A percentile compares a stretch with the other conserved stretches of the same genome.
Evolutionary conservation across 2,888 invertebrate genomes (phyloP).

Genomic region (Amorpha juglandis): DNA sequence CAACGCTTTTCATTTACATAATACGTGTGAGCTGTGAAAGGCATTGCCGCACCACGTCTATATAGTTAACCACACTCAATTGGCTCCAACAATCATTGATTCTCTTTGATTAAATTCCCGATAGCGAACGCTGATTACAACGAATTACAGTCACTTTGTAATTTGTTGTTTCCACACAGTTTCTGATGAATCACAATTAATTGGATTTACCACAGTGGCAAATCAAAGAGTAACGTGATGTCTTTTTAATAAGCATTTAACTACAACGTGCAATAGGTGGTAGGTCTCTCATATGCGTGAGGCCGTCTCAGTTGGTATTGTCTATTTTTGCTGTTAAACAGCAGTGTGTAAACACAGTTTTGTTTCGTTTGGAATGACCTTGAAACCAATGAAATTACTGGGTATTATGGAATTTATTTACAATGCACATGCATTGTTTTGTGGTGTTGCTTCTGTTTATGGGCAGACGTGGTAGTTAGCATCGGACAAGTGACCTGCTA

Average conservation of each 20-base stretch:
- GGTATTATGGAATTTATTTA: too few species aligned
- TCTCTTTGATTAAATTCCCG: slow-evolving; percentile 68
- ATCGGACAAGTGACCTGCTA: too few species aligned
- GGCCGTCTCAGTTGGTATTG: too few species aligned
- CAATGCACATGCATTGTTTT: too few species aligned
- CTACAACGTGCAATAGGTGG: too few species aligned
- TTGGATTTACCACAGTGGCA: slow-evolving; percentile 25
- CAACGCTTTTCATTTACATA: slow-evolving; percentile 19
- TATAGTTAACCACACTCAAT: slow-evolving; percentile 37
- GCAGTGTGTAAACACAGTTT: too few species aligned
- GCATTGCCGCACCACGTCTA: slow-evolving; percentile 6
- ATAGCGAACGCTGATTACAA: slow-evolving; percentile 60
- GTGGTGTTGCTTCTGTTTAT: too few species aligned
- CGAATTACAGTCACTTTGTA: slow-evolving; percentile 57
- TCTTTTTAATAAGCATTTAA: not conserved
- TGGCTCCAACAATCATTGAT: slow-evolving; percentile 49
- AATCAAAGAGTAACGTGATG: slow-evolving; percentile 23
- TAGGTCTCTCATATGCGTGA: too few species aligned
- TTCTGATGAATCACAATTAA: slow-evolving; percentile 47
- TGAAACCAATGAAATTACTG: too few species aligned
- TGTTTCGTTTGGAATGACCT: too few species aligned
- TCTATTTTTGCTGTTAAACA: too few species aligned
- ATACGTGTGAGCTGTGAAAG: slow-evolving; percentile 9
- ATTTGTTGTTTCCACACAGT: slow-evolving; percentile 48
- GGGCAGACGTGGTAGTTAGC: too few species aligned